These are phyloP conservation scores for Cheilosia vulpina DNA, from an alignment of 2,888 invertebrate genomes.

Conservation along the genomic window DNA sequence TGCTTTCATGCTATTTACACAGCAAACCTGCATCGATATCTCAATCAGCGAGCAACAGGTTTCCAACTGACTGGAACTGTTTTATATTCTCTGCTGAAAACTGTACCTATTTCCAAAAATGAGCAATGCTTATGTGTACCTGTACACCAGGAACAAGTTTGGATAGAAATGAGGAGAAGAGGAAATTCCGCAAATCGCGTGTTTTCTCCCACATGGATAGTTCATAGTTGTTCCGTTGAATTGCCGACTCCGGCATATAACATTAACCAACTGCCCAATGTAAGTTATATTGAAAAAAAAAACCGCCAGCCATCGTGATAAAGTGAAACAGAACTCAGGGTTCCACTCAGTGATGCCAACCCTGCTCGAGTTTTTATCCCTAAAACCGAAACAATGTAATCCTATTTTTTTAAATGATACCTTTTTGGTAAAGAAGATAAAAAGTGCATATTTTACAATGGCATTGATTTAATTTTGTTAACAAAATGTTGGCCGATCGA, in stretches of 20 bases:
- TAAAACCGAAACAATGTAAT: no score
- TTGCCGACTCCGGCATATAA: constrained; percentile 13
- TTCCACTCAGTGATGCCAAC: background rate
- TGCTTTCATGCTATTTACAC: constrained; percentile 1
- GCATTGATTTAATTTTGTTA: no score
- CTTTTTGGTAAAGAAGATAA: no score
- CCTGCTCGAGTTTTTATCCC: no score
- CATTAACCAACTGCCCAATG: constrained; percentile 32
- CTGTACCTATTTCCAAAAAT: constrained; percentile 31
- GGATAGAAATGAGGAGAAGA: constrained; percentile 6
- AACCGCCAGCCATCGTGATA: background rate
- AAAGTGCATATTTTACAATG: no score
- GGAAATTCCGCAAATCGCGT: constrained; percentile 35
- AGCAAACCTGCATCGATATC: constrained; percentile 6
- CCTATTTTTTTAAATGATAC: no score
- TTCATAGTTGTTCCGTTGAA: constrained; percentile 30
- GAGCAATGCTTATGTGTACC: constrained; percentile 7
- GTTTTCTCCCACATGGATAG: background rate
- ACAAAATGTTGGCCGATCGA: no score
- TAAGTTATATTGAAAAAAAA: constrained; percentile 10
- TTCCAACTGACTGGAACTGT: constrained; percentile 17
- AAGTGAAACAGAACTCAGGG: background rate
- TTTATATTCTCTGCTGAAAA: no score
- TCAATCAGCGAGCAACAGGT: constrained; percentile 26
- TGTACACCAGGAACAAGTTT: constrained; percentile 16